These are phyloP conservation scores for Loriculus beryllinus DNA, from an alignment of 2,797 vertebrate genomes.

Conservation along the genomic window DNA sequence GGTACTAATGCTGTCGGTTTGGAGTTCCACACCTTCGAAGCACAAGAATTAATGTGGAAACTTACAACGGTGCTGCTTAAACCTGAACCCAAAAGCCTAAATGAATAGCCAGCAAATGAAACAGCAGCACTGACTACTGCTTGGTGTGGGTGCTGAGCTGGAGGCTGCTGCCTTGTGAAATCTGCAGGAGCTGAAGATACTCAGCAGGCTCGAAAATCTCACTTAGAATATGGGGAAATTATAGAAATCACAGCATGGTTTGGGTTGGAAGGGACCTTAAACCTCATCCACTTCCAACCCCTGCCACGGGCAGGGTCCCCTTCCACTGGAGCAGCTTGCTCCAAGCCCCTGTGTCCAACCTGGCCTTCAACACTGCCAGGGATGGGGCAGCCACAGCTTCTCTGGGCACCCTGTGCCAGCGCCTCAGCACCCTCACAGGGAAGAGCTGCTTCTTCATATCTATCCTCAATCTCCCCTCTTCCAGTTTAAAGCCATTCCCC, in stretches of 20 bases:
- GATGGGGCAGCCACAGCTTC: not conserved
- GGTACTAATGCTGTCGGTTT: fast-evolving
- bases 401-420: not conserved
- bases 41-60: no score
- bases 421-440: not conserved
- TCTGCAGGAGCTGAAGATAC: not conserved
- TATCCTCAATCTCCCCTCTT: not conserved
- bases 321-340: not conserved
- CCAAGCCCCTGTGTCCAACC: fast-evolving
- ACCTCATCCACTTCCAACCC: not conserved
- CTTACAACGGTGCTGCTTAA: not conserved
- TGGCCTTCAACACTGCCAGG: not conserved
- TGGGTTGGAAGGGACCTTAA: not conserved
- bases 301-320: not conserved
- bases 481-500: not conserved
- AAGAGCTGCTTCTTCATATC: not conserved
- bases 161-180: not conserved
- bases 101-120: not conserved
- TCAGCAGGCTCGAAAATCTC: not conserved
- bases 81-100: not conserved
- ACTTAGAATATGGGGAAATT: not conserved
- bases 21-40: not conserved
- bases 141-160: not conserved
- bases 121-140: not conserved
- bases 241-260: not conserved